Base-by-base conservation (phyloP, 2,113 vertebrate species). In the Anguilla japonica region DNA sequence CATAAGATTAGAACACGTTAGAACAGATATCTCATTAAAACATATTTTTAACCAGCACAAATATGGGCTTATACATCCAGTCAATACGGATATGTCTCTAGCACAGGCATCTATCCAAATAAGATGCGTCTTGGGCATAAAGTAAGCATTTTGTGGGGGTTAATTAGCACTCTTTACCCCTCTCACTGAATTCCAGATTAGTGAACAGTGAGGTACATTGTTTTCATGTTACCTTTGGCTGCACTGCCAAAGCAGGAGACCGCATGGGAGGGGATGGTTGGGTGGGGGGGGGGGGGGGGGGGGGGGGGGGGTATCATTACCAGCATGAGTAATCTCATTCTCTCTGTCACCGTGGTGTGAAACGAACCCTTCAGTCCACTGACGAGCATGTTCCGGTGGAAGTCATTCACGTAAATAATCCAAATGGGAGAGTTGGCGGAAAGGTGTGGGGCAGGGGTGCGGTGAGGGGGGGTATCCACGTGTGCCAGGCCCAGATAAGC, bases 401-500 rank as follows among this genome's bases (percentile, higher is more conserved):
- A 75, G 34, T 75, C 71, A 75, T 75, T 75, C 71, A 75, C 71
- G 71, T 75, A 75, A 75, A n/a, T 75, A 75, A 75, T 75, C 71
- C 71, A 75, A 75, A 75, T 75, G 71, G 29, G 71, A 75, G 71
- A 75, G 71, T 3, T 34, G n/a, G 71, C 20, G 20, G 60, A 67
- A 67, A 67, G 60, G 60, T 67, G 7, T 8, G 50, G 50, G 50
- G 50, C 11, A 53, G 9, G 50, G 50, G 50, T 46, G 43, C 5
- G 43, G 43, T 46, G 60, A 7, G 60, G 60, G 22, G 71, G n/a
- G 26, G n/a, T 2, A 9, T n/a, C 71, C 71, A 34, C 71, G n/a
- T 34, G n/a, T 75, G 71, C n/a, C 29, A 7, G 26, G 71, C 71
- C 13, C 71, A 7, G 71, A 75, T 75, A 75, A 75, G 71, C 71